These are phyloP conservation scores for Rhyacophila evoluta DNA, from an alignment of 2,888 invertebrate genomes.

Conservation along the genomic window DNA sequence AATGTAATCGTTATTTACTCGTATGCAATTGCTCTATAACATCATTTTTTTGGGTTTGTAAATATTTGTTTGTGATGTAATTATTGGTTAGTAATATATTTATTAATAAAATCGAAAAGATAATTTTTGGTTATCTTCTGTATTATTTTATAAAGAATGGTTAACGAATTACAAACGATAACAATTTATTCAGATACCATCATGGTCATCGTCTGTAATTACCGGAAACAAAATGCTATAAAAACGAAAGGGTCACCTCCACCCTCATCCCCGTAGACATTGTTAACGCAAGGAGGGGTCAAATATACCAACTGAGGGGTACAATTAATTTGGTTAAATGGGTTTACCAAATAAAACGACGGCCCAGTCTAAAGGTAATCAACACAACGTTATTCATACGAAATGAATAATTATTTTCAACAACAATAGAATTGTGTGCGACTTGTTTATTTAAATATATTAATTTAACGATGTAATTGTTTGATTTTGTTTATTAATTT, in stretches of 20 bases:
- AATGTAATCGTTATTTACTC: too few species aligned
- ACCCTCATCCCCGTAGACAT: neutral
- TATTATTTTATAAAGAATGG: neutral
- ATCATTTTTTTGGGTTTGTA: too few species aligned
- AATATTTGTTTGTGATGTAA: too few species aligned
- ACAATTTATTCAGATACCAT: constrained; percentile 10
- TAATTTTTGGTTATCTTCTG: neutral
- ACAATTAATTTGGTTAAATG: constrained; percentile 24
- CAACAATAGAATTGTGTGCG: neutral
- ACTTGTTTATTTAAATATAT: neutral
- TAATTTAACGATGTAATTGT: neutral
- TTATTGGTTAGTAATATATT: too few species aligned
- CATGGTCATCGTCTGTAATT: constrained; percentile 23
- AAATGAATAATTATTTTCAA: constrained; percentile 18
- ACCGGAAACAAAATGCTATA: constrained; percentile 31
- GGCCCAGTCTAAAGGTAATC: constrained; percentile 9
- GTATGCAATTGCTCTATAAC: too few species aligned
- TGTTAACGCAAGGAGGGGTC: neutral
- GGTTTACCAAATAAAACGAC: constrained; percentile 22
- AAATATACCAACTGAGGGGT: constrained; percentile 20
- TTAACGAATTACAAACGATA: constrained; percentile 5
- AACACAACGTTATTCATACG: constrained; percentile 3
- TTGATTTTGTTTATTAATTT: neutral
- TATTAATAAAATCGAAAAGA: neutral
- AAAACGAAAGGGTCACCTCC: constrained; percentile 26